These are phyloP conservation scores for Scophthalmus maximus DNA, from an alignment of 2,113 vertebrate genomes.

Conservation along the genomic window DNA sequence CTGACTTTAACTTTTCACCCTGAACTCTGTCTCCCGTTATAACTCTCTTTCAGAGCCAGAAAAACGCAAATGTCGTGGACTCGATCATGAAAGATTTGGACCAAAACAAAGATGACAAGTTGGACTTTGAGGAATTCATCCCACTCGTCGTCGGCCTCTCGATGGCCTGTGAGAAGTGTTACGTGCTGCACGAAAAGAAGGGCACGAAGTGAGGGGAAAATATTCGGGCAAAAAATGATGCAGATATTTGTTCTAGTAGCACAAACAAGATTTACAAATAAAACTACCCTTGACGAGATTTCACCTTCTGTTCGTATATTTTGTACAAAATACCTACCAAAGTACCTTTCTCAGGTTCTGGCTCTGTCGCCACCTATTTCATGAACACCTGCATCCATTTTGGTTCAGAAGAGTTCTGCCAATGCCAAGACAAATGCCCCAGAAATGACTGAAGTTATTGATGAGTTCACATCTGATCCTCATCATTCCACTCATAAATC, in stretches of 20 bases:
- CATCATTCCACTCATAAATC: slow-evolving; percentile 23
- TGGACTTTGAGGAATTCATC: slow-evolving; percentile 93
- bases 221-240: background rate
- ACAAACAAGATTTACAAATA: slow-evolving; percentile 44
- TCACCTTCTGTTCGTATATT: background rate
- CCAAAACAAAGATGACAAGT: slow-evolving; percentile 87
- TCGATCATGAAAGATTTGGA: slow-evolving; percentile 92
- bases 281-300: slow-evolving; percentile 21
- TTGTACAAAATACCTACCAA: background rate
- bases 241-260: background rate
- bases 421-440: slow-evolving; percentile 1
- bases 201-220: slow-evolving; percentile 56
- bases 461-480: slow-evolving; percentile 40
- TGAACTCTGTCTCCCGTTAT: background rate
- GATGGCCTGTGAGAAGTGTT: slow-evolving; percentile 89
- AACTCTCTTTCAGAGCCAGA: slow-evolving; percentile 82
- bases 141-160: slow-evolving; percentile 88
- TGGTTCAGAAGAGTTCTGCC: background rate
- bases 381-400: slow-evolving; percentile 5
- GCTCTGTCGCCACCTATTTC: background rate
- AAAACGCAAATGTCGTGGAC: slow-evolving; percentile 84
- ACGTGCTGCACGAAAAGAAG: slow-evolving; percentile 56
- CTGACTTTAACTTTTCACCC: background rate
- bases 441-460: slow-evolving; percentile 10
- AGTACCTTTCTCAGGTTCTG: background rate